Evolutionary conservation across 2,797 vertebrate species (phyloP).

Genomic region (Propithecus deckenii): DNA sequence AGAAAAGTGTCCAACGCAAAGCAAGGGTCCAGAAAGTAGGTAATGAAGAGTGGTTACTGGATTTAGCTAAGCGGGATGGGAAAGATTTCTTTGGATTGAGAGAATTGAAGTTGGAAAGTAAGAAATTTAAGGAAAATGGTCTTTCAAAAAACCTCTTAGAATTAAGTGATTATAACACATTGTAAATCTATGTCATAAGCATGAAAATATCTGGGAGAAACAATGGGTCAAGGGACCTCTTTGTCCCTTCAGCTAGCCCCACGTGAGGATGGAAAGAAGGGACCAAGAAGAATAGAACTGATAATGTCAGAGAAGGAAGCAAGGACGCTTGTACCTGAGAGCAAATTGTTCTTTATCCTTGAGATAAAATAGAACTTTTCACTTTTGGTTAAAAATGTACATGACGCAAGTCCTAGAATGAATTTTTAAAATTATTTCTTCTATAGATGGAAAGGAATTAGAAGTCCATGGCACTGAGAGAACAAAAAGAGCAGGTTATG

Average conservation of each 20-base stretch:
- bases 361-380: background rate
- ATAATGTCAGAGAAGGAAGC: background rate
- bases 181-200: background rate
- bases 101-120: background rate
- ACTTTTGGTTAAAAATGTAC: background rate
- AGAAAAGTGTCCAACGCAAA: background rate
- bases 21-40: background rate
- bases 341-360: background rate
- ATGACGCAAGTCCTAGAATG: background rate
- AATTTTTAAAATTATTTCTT: background rate
- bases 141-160: background rate
- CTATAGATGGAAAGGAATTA: background rate
- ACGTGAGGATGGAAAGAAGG: background rate
- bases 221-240: background rate
- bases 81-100: background rate
- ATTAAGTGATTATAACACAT: background rate
- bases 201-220: background rate
- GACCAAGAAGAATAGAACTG: background rate
- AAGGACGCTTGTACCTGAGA: background rate
- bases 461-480: background rate
- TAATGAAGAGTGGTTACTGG: background rate
- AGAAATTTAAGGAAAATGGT: background rate
- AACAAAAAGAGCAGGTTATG: background rate
- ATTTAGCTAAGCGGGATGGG: background rate
- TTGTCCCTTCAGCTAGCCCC: background rate